Conservation (phyloP, 2,888 invertebrate genomes). For the Hirtodrosophila histrioides region DNA sequence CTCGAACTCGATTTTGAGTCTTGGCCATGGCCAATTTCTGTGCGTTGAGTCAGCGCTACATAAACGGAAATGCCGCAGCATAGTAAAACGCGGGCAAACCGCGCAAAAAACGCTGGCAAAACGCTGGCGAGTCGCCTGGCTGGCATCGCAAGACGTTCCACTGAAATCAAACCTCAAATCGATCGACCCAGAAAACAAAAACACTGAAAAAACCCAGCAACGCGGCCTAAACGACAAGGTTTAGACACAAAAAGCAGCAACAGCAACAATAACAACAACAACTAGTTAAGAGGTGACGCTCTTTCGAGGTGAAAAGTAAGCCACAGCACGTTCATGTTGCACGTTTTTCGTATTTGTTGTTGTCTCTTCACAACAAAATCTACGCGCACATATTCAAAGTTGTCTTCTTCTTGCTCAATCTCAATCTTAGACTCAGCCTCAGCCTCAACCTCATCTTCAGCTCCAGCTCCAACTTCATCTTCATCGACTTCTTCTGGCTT, state of each 20-base stretch:
- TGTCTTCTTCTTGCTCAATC: constrained; percentile 5
- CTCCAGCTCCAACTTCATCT: constrained; percentile 7
- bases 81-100: constrained; percentile 4
- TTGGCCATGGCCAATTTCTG: constrained; percentile 31
- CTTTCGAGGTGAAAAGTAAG: constrained; percentile 48
- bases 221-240: constrained; percentile 44
- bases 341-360: constrained; percentile 37
- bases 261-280: constrained; percentile 10
- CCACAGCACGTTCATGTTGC: constrained; percentile 57
- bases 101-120: neutral
- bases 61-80: constrained; percentile 44
- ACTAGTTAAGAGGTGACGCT: constrained; percentile 1
- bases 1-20: constrained; percentile 13
- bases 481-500: constrained; percentile 14
- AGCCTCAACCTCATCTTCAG: neutral
- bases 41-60: constrained; percentile 36
- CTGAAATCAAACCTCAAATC: constrained; percentile 7
- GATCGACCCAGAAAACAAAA: constrained; percentile 34
- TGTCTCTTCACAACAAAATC: constrained; percentile 1
- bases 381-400: constrained; percentile 9
- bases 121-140: constrained; percentile 4
- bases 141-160: neutral
- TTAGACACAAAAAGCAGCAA: constrained; percentile 9
- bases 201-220: constrained; percentile 11
- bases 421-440: neutral